Base-by-base conservation (phyloP, 2,113 vertebrate genomes). In the Xenus cinereus region DNA sequence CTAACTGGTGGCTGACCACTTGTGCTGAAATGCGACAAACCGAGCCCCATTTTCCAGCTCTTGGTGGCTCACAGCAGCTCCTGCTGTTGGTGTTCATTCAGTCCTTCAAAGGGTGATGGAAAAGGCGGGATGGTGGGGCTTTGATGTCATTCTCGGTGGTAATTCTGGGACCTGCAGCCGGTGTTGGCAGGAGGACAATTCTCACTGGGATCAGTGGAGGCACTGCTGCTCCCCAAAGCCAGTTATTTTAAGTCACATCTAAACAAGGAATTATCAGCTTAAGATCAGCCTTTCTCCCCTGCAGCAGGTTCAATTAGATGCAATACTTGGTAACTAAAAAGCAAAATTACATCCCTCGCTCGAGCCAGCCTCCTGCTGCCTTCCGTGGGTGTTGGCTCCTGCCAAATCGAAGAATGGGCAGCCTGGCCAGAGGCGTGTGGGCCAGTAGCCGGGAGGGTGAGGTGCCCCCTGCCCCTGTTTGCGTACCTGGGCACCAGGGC, bases 171-270 rank as follows among this genome's bases (percentile, higher is more conserved):
- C 71, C 24, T 33, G 50, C 72, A 83, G 75, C 54, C 8, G 1
- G 6, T 21, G 51, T 23, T 86, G 82, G 82, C 54, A 74, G 68
- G 26, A 54, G 84, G 63, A 87, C 48, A 48, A 0, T 64, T 89
- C 69, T 90, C 85, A 51, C 14, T 72, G 76, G 51, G 75, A 67
- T 94, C 85, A 86, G 45, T 10, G 48, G 57, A 94, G 50, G 57
- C 84, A 87, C 63, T 54, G 63, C 76, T 78, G 53, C 79, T 81
- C 60, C 68, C 39, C 86, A 93, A 93, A 96, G 83, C 90, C 87
- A 96, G 96, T 84, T 93, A 94, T 92, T 96, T 93, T 92, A 94
- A 93, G 73, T 90, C 88, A 84, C 77, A 91, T 89, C 80, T 92
- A 87, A 92, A 95, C 76, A 84, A 86, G 48, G 92, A 68, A 89